Evolutionary conservation across 2,797 vertebrate species (phyloP), one percentile per base, ranked within the genome.

Genomic region (Platalea minor): DNA sequence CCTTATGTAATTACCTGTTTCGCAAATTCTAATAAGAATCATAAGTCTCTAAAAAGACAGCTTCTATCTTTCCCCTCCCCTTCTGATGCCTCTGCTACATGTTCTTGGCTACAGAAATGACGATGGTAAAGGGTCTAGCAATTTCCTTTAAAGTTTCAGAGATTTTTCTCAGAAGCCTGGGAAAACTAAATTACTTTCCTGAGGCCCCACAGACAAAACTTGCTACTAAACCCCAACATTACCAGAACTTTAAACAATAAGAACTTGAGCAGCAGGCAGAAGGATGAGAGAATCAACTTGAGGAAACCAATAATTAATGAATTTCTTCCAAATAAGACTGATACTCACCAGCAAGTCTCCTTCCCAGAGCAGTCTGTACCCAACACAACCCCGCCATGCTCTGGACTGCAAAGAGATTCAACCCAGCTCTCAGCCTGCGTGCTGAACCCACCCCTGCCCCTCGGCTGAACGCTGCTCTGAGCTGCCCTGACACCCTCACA

Each of bases 321-420:
- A 3, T 31, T 20, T 33, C 8, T 46, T 50, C 4, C 8, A 50
- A 41, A 8, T 7, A 64, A 54, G 13, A 31, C 5, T 6, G 15
- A 43, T 15, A 39, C n/a, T 72, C 39, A 85, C 59, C 11, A 5
- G 3, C 29, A 17, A 17, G 16, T 11, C 11, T 64, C 39, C 50
- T 54, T 50, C 28, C 13, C 2, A 0, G 54, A 37, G 39, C 43
- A 23, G 15, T 4, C 33, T 28, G 11, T 4, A 4, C 23, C 24
- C 8, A 7, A 0, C 20, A 12, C 4, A 21, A 12, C 23, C 25
- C 11, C 10, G 3, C 31, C 4, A 0, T 1, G 4, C 25, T 6
- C 26, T 6, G 13, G 11, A 59, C 41, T 2, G 2, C 16, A 10
- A 9, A 4, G 2, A 4, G 13, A 17, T 4, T 3, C 17, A 29